Conservation (phyloP, 53 echinoderm and acorn worm species). For the Apostichopus leukothele region DNA sequence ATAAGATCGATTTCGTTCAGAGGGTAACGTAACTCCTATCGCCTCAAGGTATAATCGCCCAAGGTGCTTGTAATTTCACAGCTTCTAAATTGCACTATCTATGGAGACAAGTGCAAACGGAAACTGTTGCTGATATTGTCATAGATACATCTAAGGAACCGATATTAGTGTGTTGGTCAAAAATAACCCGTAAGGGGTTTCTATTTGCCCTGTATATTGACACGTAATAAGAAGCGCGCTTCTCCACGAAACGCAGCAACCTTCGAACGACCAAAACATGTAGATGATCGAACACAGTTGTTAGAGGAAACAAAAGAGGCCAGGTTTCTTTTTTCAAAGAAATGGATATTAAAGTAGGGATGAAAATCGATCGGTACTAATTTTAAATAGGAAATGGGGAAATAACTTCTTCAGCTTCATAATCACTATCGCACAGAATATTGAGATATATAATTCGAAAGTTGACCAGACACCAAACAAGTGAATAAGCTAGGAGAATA, state of each 20-base stretch:
- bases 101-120: not conserved
- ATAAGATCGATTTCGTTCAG: not conserved
- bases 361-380: not conserved
- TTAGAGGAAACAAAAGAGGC: not conserved
- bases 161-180: not conserved
- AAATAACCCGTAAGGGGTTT: not conserved
- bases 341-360: not conserved
- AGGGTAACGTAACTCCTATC: not conserved
- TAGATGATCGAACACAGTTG: not conserved
- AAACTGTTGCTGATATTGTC: not conserved
- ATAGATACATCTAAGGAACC: conserved; percentile 5
- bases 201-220: not conserved
- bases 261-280: not conserved
- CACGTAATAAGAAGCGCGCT: not conserved
- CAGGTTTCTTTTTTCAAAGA: not conserved
- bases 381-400: not conserved
- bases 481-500: not conserved
- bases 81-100: not conserved
- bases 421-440: too few species aligned
- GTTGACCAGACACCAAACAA: not conserved
- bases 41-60: not conserved
- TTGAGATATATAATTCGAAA: not conserved
- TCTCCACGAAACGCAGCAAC: not conserved
- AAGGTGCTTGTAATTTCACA: not conserved
- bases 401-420: not conserved